Percentiles rank a stretch among this genome's conserved stretches.
These are phyloP conservation scores for Saguinus imperator DNA, from an alignment of 2,113 vertebrate species.

Conservation along the genomic window DNA sequence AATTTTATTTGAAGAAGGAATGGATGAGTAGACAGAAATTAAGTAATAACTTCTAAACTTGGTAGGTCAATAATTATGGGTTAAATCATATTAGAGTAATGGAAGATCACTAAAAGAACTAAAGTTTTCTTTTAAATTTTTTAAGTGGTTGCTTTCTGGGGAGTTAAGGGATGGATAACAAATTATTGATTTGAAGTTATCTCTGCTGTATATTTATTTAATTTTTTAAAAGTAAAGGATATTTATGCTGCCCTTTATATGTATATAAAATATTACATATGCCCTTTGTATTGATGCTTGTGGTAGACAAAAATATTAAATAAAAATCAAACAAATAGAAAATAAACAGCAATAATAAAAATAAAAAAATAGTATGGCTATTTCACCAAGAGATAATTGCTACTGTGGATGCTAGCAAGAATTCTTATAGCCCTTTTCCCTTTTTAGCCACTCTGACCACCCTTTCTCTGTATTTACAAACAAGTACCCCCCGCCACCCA, in stretches of 20 bases:
- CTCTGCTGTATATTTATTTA: background rate
- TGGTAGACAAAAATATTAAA: background rate
- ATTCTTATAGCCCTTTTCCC: background rate
- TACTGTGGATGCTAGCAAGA: background rate
- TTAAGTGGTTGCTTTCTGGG: background rate
- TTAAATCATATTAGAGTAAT: background rate
- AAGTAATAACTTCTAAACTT: background rate
- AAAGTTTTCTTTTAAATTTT: background rate
- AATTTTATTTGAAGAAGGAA: background rate
- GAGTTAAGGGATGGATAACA: background rate
- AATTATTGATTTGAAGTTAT: background rate
- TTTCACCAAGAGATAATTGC: background rate
- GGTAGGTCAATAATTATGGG: background rate
- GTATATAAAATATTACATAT: no score
- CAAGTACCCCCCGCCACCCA: no score
- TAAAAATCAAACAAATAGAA: background rate
- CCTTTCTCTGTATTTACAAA: background rate
- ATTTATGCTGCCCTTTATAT: background rate
- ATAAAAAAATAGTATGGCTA: background rate
- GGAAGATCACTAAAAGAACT: background rate
- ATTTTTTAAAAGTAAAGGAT: background rate
- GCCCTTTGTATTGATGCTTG: background rate
- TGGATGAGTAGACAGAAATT: background rate
- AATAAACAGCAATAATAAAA: background rate
- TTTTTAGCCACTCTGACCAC: background rate